phyloP scores from a whole-genome alignment of 2,888 invertebrate genomes.

The Nymphalis urticae region DNA sequence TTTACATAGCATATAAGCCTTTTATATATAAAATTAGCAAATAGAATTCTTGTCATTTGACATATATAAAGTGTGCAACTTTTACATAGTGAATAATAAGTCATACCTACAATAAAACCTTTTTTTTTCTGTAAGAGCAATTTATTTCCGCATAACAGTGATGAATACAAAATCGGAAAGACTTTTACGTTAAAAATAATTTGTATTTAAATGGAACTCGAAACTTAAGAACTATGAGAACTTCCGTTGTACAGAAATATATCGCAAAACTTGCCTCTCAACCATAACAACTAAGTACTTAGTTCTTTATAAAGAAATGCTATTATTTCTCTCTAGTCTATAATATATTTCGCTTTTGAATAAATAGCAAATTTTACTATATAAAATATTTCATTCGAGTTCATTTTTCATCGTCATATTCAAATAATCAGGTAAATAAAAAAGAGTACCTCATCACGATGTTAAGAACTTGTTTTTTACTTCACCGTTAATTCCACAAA shows the following conservation, averaged over 20 bases:
- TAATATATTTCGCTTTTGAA: background rate
- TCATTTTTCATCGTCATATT: background rate
- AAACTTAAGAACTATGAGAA: conserved; percentile 13
- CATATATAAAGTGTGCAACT: background rate
- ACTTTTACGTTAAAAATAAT: conserved; percentile 13
- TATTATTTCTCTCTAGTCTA: background rate
- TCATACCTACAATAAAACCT: background rate
- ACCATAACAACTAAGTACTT: background rate
- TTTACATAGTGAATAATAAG: background rate
- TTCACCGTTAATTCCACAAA: background rate
- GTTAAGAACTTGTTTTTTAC: background rate
- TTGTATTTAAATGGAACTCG: conserved; percentile 19
- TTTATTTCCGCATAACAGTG: background rate
- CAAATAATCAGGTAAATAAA: background rate
- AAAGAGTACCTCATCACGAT: too few species aligned
- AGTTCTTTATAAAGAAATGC: background rate
- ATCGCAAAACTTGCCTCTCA: background rate
- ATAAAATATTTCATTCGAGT: background rate
- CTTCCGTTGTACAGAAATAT: conserved; percentile 8
- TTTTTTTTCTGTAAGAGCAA: background rate
- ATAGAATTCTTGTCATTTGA: too few species aligned
- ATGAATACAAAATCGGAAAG: conserved; percentile 12
- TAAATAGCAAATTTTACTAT: background rate
- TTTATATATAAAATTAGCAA: too few species aligned
- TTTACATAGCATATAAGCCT: too few species aligned